phyloP scores from a whole-genome alignment of 2,888 invertebrate genomes.

The Nymphalis c-album region DNA sequence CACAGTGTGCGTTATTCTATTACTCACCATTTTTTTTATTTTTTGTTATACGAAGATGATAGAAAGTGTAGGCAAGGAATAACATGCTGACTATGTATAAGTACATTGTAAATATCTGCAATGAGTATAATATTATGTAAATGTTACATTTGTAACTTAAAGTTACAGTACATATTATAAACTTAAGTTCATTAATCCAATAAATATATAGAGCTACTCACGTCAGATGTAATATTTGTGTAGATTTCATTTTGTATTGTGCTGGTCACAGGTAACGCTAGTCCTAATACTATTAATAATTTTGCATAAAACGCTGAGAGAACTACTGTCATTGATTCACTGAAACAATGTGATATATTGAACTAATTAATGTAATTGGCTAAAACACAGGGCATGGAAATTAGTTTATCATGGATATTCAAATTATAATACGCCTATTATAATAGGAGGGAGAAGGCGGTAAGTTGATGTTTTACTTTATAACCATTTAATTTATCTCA shows the following conservation, averaged over 20 bases:
- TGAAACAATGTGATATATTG: slow-evolving; percentile 65
- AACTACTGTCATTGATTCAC: slow-evolving; percentile 82
- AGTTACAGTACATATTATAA: no score
- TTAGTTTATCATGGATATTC: slow-evolving; percentile 14
- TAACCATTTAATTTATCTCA: no score
- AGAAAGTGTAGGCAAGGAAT: slow-evolving; percentile 86
- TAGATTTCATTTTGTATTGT: slow-evolving; percentile 80
- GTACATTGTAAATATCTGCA: slow-evolving; percentile 87
- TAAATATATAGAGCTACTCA: slow-evolving; percentile 50
- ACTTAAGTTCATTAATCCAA: not conserved
- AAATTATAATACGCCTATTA: no score
- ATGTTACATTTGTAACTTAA: not conserved
- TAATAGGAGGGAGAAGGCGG: no score
- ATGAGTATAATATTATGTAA: slow-evolving; percentile 38
- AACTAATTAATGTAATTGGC: slow-evolving; percentile 46
- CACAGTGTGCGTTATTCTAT: not conserved
- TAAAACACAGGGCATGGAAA: slow-evolving; percentile 12
- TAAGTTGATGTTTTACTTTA: no score
- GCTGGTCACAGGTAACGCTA: slow-evolving; percentile 84
- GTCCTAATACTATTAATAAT: slow-evolving; percentile 83
- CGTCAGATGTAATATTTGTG: slow-evolving; percentile 71
- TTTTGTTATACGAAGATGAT: slow-evolving; percentile 75
- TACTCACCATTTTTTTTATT: slow-evolving; percentile 62
- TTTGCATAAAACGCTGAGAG: slow-evolving; percentile 85
- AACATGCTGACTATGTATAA: slow-evolving; percentile 86